Percentiles rank a stretch among this genome's conserved stretches.
phyloP scores from a whole-genome alignment of 2,797 vertebrate genomes.

The Otolemur crassicaudatus region DNA sequence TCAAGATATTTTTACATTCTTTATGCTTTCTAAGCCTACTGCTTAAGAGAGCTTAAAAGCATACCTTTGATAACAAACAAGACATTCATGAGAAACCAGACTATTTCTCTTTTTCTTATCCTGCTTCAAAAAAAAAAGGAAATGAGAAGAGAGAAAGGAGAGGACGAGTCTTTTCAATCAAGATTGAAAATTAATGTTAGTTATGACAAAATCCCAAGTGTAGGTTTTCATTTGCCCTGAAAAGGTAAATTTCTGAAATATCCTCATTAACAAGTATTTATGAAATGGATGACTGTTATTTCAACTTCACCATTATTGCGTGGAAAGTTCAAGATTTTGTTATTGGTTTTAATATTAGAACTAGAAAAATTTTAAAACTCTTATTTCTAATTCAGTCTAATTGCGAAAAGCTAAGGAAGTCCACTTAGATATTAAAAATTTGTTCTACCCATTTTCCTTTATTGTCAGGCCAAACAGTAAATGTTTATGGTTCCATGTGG shows the following conservation, averaged over 20 bases:
- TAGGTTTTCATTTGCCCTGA: conserved; percentile 11
- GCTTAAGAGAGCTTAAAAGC: conserved; percentile 83
- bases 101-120: conserved; percentile 63
- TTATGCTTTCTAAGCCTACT: conserved; percentile 81
- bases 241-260: conserved; percentile 8
- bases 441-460: conserved; percentile 52
- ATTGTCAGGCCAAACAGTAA: conserved; percentile 44
- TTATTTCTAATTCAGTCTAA: background rate
- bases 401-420: background rate
- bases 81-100: conserved; percentile 77
- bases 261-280: background rate
- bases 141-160: background rate
- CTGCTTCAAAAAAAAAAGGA: background rate
- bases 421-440: conserved; percentile 18
- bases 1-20: conserved; percentile 82
- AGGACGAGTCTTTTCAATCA: background rate
- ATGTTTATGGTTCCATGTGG: background rate
- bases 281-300: conserved; percentile 1
- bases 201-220: background rate
- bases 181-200: conserved; percentile 42
- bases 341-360: conserved; percentile 5
- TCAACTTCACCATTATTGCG: background rate
- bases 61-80: conserved; percentile 80
- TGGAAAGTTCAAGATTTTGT: background rate
- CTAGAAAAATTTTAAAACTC: background rate